phyloP scores from a whole-genome alignment of 2,888 invertebrate species.

The Amiota communis region DNA sequence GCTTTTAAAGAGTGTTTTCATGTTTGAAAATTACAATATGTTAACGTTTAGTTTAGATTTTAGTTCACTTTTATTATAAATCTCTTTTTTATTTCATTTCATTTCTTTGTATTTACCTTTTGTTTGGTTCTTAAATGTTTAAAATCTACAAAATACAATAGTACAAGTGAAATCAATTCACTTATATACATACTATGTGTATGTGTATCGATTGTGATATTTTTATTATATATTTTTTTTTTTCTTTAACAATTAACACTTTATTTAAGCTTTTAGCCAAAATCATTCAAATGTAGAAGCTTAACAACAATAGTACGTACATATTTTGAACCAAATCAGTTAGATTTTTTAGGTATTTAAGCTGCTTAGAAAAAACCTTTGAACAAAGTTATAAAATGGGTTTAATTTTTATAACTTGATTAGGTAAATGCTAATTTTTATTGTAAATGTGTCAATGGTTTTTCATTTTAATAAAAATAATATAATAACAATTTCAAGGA shows the following conservation, averaged over 20 bases:
- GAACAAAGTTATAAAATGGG: conserved; percentile 34
- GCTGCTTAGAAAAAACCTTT: conserved; percentile 50
- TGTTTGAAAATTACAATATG: conserved; percentile 47
- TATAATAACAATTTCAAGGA: too few relatives aligned
- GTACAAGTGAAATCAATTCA: background rate
- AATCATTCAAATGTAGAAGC: conserved; percentile 45
- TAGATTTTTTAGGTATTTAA: conserved; percentile 42
- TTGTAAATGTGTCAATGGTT: conserved; percentile 29
- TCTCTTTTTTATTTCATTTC: conserved; percentile 36
- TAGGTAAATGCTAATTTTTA: conserved; percentile 62
- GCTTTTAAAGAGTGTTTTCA: conserved; percentile 59
- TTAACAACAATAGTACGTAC: conserved; percentile 40
- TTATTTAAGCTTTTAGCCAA: conserved; percentile 40
- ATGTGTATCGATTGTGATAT: conserved; percentile 32
- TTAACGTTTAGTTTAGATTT: conserved; percentile 44
- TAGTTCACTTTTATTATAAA: conserved; percentile 9
- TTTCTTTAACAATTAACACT: conserved; percentile 57
- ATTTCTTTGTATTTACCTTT: background rate
- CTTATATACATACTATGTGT: too few relatives aligned
- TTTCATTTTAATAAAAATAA: too few relatives aligned
- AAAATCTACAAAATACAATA: background rate
- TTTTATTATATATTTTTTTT: conserved; percentile 30
- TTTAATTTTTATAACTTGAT: conserved; percentile 61
- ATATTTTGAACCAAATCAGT: too few relatives aligned
- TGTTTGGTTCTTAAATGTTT: conserved; percentile 31